These are phyloP conservation scores for Dendrolimus punctatus DNA, from an alignment of 1,140 invertebrate genomes.

Conservation along the genomic window DNA sequence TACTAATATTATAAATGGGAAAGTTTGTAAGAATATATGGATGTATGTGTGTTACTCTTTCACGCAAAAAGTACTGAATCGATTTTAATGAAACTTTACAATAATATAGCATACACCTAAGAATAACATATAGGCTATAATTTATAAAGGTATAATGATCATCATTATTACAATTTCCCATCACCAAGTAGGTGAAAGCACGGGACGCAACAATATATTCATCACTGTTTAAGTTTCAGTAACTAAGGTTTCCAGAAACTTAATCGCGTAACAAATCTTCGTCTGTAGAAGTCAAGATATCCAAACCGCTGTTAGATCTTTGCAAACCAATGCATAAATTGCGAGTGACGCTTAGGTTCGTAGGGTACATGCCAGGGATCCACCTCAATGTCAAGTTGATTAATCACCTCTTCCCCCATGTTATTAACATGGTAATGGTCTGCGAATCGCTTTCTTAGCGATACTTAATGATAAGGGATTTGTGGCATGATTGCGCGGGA, in stretches of 20 bases:
- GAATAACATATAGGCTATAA: too few relatives aligned
- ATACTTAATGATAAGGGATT: constrained; percentile 69
- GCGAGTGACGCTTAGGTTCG: constrained; percentile 45
- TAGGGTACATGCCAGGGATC: constrained; percentile 22
- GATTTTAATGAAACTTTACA: too few relatives aligned
- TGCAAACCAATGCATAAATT: constrained; percentile 65
- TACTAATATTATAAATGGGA: too few relatives aligned
- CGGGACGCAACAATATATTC: too few relatives aligned
- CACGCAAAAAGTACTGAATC: too few relatives aligned
- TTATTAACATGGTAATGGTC: constrained; percentile 70
- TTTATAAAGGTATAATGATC: too few relatives aligned
- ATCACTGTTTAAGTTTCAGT: too few relatives aligned
- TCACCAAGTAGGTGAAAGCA: too few relatives aligned
- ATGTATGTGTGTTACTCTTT: too few relatives aligned
- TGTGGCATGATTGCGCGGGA: constrained; percentile 61
- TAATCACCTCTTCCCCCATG: constrained; percentile 61
- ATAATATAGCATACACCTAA: too few relatives aligned
- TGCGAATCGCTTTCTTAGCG: constrained; percentile 68
- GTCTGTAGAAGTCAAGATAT: constrained; percentile 8
- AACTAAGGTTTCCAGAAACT: background rate
- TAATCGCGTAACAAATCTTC: constrained; percentile 1
- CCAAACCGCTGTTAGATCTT: constrained; percentile 15
- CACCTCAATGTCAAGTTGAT: constrained; percentile 62
- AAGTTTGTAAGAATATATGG: too few relatives aligned
- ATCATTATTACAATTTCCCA: too few relatives aligned